Percentiles rank a stretch among this genome's conserved stretches.
These are phyloP conservation scores for Sebastes schlegelii DNA, from an alignment of 2,113 vertebrate species.

Conservation along the genomic window DNA sequence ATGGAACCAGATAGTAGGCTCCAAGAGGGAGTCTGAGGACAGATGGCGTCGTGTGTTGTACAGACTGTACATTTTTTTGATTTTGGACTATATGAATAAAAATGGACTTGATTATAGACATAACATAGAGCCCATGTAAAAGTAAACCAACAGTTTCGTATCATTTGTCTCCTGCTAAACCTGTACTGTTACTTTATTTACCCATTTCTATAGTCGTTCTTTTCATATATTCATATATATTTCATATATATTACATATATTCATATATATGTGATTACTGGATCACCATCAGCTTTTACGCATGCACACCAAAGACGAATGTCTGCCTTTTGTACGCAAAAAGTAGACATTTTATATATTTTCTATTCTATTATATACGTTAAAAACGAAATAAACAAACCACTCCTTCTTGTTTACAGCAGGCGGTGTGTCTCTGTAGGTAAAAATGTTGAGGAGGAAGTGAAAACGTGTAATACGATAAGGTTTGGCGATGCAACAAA, in stretches of 20 bases:
- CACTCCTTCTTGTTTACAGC: neutral
- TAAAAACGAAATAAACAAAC: neutral
- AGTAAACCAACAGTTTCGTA: neutral
- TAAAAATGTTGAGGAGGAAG: neutral
- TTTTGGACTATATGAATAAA: neutral
- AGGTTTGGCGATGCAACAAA: neutral
- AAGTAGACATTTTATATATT: no score
- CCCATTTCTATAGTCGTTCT: neutral
- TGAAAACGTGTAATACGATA: neutral
- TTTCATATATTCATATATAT: neutral
- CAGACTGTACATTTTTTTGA: neutral
- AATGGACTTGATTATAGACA: no score
- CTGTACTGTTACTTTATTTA: neutral
- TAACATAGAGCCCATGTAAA: neutral
- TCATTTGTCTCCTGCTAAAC: neutral
- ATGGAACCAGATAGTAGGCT: neutral
- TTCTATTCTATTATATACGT: no score
- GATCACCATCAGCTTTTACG: neutral
- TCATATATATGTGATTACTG: neutral
- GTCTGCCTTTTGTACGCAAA: no score
- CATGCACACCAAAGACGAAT: no score
- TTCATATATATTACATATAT: no score
- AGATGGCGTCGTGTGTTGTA: neutral
- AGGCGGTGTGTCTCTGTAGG: neutral
- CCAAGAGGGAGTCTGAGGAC: no score